A percentile compares a stretch with the other conserved stretches of the same genome.
These are phyloP conservation scores for Theodoxus fluviatilis DNA, from an alignment of 2,888 invertebrate species.

Conservation along the genomic window DNA sequence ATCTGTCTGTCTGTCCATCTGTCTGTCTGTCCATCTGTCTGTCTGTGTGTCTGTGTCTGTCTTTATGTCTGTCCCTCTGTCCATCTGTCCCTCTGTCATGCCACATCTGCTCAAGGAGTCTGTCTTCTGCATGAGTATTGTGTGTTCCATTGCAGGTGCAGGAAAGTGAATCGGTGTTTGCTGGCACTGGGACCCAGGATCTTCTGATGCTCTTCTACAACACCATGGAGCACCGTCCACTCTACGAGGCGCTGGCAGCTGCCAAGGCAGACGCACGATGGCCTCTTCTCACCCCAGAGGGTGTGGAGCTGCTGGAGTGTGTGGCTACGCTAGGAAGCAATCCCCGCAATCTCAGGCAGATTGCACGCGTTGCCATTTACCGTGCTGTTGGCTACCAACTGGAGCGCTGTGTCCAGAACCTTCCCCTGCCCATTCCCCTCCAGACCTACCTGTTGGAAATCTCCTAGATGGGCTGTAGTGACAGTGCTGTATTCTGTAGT, in stretches of 20 bases:
- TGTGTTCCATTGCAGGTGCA: constrained; percentile 66
- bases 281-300: constrained; percentile 31
- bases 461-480: no score
- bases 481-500: no score
- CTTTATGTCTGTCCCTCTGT: no score
- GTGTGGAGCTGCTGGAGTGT: constrained; percentile 58
- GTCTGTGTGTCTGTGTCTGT: no score
- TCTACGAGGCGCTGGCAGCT: constrained; percentile 75
- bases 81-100: no score
- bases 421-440: constrained; percentile 75
- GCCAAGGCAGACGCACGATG: constrained; percentile 70
- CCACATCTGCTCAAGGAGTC: no score
- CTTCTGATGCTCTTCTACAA: constrained; percentile 71
- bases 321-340: constrained; percentile 74
- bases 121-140: background rate
- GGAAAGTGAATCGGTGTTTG: constrained; percentile 69
- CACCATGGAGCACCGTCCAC: constrained; percentile 74
- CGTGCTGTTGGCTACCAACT: constrained; percentile 73
- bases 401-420: constrained; percentile 73
- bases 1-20: no score
- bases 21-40: no score
- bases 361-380: constrained; percentile 76
- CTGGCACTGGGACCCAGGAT: constrained; percentile 74
- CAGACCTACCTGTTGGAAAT: constrained; percentile 72
- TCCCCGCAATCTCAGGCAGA: constrained; percentile 77